Base-by-base conservation (phyloP, 2,888 invertebrate species). In the Drepana falcataria region DNA sequence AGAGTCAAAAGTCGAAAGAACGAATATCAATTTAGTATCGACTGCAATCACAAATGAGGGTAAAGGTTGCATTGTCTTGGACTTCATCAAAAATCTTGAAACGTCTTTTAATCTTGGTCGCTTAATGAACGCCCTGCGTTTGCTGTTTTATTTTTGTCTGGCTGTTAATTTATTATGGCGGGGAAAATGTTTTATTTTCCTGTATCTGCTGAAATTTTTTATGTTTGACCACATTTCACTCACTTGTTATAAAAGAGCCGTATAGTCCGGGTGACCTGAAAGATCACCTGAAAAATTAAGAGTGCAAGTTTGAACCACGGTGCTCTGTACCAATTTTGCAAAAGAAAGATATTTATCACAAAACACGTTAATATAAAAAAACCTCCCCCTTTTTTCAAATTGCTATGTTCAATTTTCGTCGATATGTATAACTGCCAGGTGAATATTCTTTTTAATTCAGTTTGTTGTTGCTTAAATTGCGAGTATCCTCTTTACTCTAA, bases 11-110 rank as follows among this genome's bases (percentile, higher is more conserved):
- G 33, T 34, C 33, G 6, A 51, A 33, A 34, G 40, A 44, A 44
- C 9, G 49, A 34, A 4, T 49, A 40, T 51, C 51, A 51, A 51
- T 51, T 51, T 41, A 40, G 34, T 41, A 40, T 40, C 51, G 34
- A 51, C 7, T 51, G 51, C 40, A 51, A 35, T 41, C 35, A 37
- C 40, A 51, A 51, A 51, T 40, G 51, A 51, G 51, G 41, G 51
- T 51, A 9, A 37, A 51, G 35, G 40, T 51, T 40, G 40, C 41
- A 51, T 40, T 40, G 51, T 51, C 34, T 6, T 41, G 51, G 51
- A 41, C 51, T 51, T 51, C 51, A 51, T 51, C 51, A 51, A 51
- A 51, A 51, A 51, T 51, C 51, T n/a, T 51, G 41, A 51, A 51
- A 34, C 51, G 51, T 40, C 40, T 40, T 51, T 51, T 51, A 51